A percentile compares a stretch with the other conserved stretches of the same genome.
These are phyloP conservation scores for Fragum sueziense DNA, from an alignment of 2,888 invertebrate genomes.

Conservation along the genomic window DNA sequence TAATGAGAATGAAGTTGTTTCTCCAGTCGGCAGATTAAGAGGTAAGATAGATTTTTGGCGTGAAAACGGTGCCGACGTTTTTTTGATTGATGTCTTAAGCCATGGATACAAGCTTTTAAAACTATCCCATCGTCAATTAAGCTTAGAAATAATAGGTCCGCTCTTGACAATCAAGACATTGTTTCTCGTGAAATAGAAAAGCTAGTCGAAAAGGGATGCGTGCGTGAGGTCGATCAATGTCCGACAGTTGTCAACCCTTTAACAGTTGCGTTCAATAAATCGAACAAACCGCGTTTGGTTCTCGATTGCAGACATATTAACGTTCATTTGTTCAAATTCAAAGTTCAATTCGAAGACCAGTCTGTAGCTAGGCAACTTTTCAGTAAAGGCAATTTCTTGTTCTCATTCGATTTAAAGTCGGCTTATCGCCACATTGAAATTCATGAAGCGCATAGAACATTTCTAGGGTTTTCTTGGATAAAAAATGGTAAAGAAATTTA, in stretches of 20 bases:
- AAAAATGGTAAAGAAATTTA: not conserved
- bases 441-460: slow-evolving; percentile 15
- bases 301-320: slow-evolving; percentile 46
- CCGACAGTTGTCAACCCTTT: slow-evolving; percentile 36
- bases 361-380: slow-evolving; percentile 33
- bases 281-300: slow-evolving; percentile 34
- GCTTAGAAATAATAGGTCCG: slow-evolving; percentile 40
- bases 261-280: slow-evolving; percentile 43
- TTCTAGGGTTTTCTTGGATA: slow-evolving; percentile 18
- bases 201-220: slow-evolving; percentile 29
- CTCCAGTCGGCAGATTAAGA: slow-evolving; percentile 35
- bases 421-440: slow-evolving; percentile 38
- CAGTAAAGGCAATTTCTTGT: slow-evolving; percentile 25
- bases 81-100: slow-evolving; percentile 26
- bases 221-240: slow-evolving; percentile 7
- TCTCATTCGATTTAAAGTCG: slow-evolving; percentile 35
- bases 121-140: not conserved
- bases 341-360: slow-evolving; percentile 42
- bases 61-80: slow-evolving; percentile 1
- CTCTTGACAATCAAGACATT: slow-evolving; percentile 21
- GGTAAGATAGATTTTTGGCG: slow-evolving; percentile 26
- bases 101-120: slow-evolving; percentile 34
- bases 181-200: slow-evolving; percentile 35
- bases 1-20: not conserved
- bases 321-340: slow-evolving; percentile 34